These are phyloP conservation scores for Agrotis segetum DNA, from an alignment of 2,888 invertebrate species.

Conservation along the genomic window DNA sequence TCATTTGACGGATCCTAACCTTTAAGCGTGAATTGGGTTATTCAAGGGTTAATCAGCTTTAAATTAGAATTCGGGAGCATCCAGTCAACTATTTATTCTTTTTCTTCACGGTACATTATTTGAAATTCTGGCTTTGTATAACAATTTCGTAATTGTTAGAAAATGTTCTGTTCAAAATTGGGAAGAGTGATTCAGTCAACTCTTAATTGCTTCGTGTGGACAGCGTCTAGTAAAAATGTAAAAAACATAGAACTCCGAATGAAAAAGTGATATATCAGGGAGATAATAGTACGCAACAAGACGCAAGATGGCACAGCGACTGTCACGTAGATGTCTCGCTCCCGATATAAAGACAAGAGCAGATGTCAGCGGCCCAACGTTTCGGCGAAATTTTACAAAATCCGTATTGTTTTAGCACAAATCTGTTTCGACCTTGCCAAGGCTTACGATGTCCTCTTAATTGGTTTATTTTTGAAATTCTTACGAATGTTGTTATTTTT, in stretches of 20 bases:
- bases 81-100: constrained; percentile 67
- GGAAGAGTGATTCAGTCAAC: constrained; percentile 36
- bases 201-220: constrained; percentile 34
- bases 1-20: constrained; percentile 82
- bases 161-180: constrained; percentile 31
- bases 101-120: constrained; percentile 50
- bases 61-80: constrained; percentile 77
- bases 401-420: constrained; percentile 77
- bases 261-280: constrained; percentile 57
- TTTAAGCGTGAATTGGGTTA: constrained; percentile 83
- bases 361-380: constrained; percentile 77
- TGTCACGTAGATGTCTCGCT: constrained; percentile 80
- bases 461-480: constrained; percentile 66
- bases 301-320: constrained; percentile 68
- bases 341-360: constrained; percentile 83
- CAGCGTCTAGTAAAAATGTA: constrained; percentile 36
- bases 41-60: constrained; percentile 83
- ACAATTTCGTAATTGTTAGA: constrained; percentile 34
- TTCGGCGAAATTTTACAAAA: constrained; percentile 76
- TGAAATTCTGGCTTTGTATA: constrained; percentile 26
- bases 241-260: constrained; percentile 48
- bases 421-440: constrained; percentile 79
- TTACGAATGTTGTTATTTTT: constrained; percentile 34
- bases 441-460: constrained; percentile 70
- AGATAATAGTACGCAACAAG: constrained; percentile 56